A percentile compares a stretch with the other conserved stretches of the same genome.
phyloP scores from a whole-genome alignment of 2,888 invertebrate species.

The Aphidoletes aphidimyza region DNA sequence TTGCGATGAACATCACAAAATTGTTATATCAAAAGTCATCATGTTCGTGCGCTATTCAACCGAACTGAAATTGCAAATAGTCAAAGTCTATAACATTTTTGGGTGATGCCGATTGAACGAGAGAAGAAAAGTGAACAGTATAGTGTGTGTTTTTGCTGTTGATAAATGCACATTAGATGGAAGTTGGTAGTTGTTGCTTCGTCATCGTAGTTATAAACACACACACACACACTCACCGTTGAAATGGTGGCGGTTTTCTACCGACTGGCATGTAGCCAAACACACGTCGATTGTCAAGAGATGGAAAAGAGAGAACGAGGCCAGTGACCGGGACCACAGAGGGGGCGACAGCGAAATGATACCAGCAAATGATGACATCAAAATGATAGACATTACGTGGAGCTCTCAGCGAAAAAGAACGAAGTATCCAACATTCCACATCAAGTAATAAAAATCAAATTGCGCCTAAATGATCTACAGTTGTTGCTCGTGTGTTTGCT shows the following conservation, averaged over 20 bases:
- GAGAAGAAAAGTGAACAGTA: background rate
- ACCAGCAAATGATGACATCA: slow-evolving; percentile 25
- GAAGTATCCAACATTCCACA: background rate
- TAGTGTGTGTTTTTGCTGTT: background rate
- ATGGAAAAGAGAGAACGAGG: background rate
- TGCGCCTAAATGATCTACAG: background rate
- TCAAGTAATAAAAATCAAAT: slow-evolving; percentile 14
- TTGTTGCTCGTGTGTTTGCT: no score
- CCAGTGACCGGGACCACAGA: background rate
- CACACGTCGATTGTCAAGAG: background rate
- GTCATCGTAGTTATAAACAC: background rate
- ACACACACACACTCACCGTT: no score
- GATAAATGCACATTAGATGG: background rate
- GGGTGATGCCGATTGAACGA: background rate
- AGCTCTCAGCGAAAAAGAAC: background rate
- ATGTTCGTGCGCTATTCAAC: background rate
- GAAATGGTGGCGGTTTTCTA: background rate
- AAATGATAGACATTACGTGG: background rate
- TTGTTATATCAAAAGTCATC: background rate
- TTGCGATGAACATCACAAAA: background rate
- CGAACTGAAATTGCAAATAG: background rate
- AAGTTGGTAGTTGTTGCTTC: background rate
- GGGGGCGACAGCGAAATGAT: background rate
- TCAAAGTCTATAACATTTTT: background rate
- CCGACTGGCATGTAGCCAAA: background rate